Evolutionary conservation across 2,113 vertebrate species (phyloP).

Genomic region (Hypanus sabinus): DNA sequence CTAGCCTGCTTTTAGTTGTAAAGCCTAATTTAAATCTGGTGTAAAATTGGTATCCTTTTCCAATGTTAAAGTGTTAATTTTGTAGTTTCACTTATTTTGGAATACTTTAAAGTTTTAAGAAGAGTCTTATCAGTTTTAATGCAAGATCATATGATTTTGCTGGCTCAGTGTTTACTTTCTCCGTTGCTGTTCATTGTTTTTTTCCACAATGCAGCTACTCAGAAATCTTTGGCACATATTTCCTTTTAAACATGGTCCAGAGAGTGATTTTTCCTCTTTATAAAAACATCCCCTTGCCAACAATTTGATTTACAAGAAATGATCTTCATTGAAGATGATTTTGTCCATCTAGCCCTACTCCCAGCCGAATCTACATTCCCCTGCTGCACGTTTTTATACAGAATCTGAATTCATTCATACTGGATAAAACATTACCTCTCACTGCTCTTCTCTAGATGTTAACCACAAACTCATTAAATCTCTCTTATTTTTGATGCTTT

Average conservation of each 20-base stretch:
- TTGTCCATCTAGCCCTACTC: not conserved
- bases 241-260: not conserved
- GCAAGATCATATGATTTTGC: not conserved
- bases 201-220: not conserved
- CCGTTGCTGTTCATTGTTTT: not conserved
- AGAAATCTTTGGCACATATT: not conserved
- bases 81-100: not conserved
- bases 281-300: not conserved
- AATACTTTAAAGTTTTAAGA: not conserved
- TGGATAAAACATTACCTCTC: too few species aligned
- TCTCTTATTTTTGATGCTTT: not conserved
- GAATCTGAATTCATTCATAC: too few species aligned
- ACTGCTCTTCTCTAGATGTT: not conserved
- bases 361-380: not conserved
- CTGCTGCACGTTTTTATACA: not conserved
- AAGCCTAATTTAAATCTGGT: not conserved
- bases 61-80: not conserved
- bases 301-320: not conserved
- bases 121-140: not conserved
- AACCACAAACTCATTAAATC: not conserved
- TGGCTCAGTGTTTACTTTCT: not conserved
- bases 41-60: not conserved
- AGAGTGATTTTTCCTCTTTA: not conserved
- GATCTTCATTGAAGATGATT: not conserved
- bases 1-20: not conserved